phyloP scores from a whole-genome alignment of 2,113 vertebrate genomes.

The Cercocebus atys region DNA sequence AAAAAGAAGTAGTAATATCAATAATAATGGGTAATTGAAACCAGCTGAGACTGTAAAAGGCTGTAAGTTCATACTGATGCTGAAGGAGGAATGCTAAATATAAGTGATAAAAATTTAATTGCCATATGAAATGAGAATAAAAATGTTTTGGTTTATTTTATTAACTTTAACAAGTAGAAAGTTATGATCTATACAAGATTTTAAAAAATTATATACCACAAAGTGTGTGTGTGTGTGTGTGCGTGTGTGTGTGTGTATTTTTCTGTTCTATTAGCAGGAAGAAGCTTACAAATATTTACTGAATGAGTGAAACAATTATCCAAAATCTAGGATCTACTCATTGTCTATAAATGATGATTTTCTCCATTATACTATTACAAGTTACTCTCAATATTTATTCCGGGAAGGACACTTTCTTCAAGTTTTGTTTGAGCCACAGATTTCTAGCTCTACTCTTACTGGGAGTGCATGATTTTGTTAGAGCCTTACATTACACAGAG shows the following conservation, averaged over 20 bases:
- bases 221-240: neutral
- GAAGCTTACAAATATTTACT: neutral
- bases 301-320: conserved; percentile 13
- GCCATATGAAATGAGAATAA: neutral
- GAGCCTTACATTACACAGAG: neutral
- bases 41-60: neutral
- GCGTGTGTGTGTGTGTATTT: neutral
- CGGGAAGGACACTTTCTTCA: neutral
- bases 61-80: neutral
- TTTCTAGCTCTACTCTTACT: neutral
- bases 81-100: neutral
- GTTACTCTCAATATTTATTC: neutral
- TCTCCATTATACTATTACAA: neutral
- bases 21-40: neutral
- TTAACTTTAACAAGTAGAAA: conserved; percentile 33
- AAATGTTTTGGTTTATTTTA: neutral
- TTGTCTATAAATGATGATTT: conserved; percentile 5
- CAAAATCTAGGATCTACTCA: neutral
- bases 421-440: neutral
- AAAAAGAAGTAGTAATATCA: neutral
- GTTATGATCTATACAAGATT: neutral
- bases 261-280: neutral
- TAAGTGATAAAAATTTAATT: neutral
- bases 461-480: neutral
- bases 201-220: neutral